Evolutionary conservation across 2,888 invertebrate species (phyloP).

Genomic region (Tenthredo notha): DNA sequence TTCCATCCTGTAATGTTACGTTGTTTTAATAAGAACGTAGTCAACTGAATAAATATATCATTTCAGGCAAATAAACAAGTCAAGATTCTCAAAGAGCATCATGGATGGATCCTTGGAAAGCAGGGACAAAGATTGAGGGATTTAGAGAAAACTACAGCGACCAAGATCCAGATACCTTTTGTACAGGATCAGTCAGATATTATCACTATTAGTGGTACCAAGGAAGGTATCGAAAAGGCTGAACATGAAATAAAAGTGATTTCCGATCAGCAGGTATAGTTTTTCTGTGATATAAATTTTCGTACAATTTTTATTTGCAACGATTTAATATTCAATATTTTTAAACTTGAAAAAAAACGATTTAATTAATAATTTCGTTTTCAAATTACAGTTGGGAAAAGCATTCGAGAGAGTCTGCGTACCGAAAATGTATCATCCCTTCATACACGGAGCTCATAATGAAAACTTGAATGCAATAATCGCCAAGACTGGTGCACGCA

Average conservation of each 20-base stretch:
- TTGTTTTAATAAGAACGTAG: conserved; percentile 40
- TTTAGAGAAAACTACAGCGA: conserved; percentile 94
- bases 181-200: conserved; percentile 92
- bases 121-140: conserved; percentile 92
- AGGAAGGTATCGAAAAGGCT: conserved; percentile 98
- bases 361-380: conserved; percentile 20
- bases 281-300: conserved; percentile 24
- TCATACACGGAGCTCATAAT: conserved; percentile 95
- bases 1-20: conserved; percentile 25
- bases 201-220: conserved; percentile 93
- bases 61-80: conserved; percentile 88
- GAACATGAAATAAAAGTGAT: conserved; percentile 96
- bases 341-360: neutral
- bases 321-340: neutral
- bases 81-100: conserved; percentile 96
- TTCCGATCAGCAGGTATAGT: conserved; percentile 93
- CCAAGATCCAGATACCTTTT: conserved; percentile 95
- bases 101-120: conserved; percentile 96
- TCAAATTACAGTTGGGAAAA: conserved; percentile 89
- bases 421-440: conserved; percentile 97
- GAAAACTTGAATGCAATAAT: conserved; percentile 87
- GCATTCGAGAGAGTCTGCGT: conserved; percentile 94
- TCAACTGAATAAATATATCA: conserved; percentile 18
- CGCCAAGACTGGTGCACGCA: conserved; percentile 91
- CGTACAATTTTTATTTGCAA: neutral